Base-by-base conservation (phyloP, 2,113 vertebrate genomes). In the Archilochus colubris region DNA sequence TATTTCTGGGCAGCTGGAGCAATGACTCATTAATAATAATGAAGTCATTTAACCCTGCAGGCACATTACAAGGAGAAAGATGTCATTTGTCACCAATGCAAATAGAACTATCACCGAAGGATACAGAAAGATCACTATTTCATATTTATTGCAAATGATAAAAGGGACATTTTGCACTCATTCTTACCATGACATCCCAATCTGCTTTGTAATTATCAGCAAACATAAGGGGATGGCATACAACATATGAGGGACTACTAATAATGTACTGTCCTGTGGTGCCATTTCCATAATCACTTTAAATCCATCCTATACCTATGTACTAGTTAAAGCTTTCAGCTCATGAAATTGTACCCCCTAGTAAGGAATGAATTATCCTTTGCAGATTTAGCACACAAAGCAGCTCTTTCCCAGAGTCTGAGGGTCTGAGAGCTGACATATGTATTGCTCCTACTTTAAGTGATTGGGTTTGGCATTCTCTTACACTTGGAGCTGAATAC, bases 1-100 rank as follows among this genome's bases (percentile, higher is more conserved):
- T 88, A 70, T 94, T 97, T 86, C 95, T 91, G 88, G 91, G 91
- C 96, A 96, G 94, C 89, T 95, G 95, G 79, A 96, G 73, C 86
- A 97, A 89, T 89, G 91, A 95, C 85, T 98, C 98, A 98, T 99
- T 98, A 98, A 98, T 98, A 98, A 98, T 98, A 98, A 98, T 98
- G 97, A 98, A 97, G 96, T 98, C 97, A 97, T 98, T 98, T 98
- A 98, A 98, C 98, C 97, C 97, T 97, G 96, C 97, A 97, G 98
- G 97, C 97, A 96, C 97, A 97, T 96, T 96, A 95, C 97, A 98
- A 98, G 97, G 98, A 95, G 97, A 98, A 97, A 97, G 93, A 97
- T 97, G 97, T 96, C 95, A 97, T 98, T 98, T 97, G 98, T 98
- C 97, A 98, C 97, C 96, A 96, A 86, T 66, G 15, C 89, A 97